phyloP scores from a whole-genome alignment of 2,888 invertebrate species.

The Vannuccia rotundouncinata region DNA sequence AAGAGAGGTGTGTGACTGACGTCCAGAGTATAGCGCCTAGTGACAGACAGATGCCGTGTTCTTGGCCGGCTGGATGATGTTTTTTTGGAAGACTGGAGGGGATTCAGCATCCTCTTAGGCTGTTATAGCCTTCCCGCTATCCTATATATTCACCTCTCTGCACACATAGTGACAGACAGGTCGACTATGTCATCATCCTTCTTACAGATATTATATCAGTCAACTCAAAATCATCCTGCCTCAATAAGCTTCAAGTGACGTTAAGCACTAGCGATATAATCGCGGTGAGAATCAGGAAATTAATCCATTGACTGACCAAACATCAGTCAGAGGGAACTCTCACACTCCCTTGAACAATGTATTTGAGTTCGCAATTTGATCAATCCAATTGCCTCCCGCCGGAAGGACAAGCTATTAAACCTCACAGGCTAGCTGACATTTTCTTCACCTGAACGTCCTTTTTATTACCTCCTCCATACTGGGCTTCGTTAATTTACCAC shows the following conservation, averaged over 20 bases:
- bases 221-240: neutral
- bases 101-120: conserved; percentile 19
- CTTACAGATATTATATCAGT: neutral
- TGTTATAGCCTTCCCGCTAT: neutral
- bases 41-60: conserved; percentile 1
- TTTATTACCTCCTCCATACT: neutral
- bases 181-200: neutral
- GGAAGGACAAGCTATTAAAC: neutral
- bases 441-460: neutral
- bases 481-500: neutral
- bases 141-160: neutral
- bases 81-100: conserved; percentile 2
- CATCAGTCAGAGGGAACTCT: neutral
- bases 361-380: neutral
- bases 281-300: conserved; percentile 26
- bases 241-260: neutral
- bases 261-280: neutral
- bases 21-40: neutral
- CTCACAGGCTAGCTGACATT: neutral
- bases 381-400: neutral
- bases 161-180: neutral
- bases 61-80: neutral
- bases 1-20: neutral
- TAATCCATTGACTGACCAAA: conserved; percentile 9
- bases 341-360: neutral